These are phyloP conservation scores for Seira sanloemensis DNA, from an alignment of 2,888 invertebrate genomes.

Conservation along the genomic window DNA sequence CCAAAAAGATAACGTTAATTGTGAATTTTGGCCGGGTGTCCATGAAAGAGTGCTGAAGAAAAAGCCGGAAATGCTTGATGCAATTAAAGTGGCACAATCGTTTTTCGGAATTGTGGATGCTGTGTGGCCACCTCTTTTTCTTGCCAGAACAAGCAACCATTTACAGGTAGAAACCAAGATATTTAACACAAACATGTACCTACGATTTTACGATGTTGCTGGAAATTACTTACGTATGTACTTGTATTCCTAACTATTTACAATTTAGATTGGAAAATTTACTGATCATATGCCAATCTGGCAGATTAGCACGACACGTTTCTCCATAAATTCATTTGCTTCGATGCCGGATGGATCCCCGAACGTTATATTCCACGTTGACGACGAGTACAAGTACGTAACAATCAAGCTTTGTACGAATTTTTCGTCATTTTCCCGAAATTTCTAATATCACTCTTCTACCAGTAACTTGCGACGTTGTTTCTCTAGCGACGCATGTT, in stretches of 20 bases:
- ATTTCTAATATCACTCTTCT: not conserved
- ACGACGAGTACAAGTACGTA: not conserved
- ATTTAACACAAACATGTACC: not conserved
- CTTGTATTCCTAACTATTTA: too few relatives aligned
- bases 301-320: not conserved
- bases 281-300: not conserved
- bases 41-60: not conserved
- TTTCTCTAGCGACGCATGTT: not conserved
- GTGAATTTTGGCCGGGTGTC: not conserved
- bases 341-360: not conserved
- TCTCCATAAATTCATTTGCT: not conserved
- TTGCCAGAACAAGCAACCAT: not conserved
- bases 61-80: not conserved
- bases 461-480: too few relatives aligned
- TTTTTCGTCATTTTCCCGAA: not conserved
- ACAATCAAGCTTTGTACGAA: not conserved
- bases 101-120: constrained; percentile 10
- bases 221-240: too few relatives aligned
- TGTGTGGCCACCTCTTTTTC: constrained; percentile 6
- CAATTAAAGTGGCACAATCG: not conserved
- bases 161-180: not conserved
- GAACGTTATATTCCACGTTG: not conserved
- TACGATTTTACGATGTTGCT: not conserved
- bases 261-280: not conserved
- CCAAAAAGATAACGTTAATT: not conserved